Percentiles rank a stretch among this genome's conserved stretches.
Evolutionary conservation across 1,140 invertebrate genomes (phyloP).

Genomic region (Trichomalopsis sarcophagae): DNA sequence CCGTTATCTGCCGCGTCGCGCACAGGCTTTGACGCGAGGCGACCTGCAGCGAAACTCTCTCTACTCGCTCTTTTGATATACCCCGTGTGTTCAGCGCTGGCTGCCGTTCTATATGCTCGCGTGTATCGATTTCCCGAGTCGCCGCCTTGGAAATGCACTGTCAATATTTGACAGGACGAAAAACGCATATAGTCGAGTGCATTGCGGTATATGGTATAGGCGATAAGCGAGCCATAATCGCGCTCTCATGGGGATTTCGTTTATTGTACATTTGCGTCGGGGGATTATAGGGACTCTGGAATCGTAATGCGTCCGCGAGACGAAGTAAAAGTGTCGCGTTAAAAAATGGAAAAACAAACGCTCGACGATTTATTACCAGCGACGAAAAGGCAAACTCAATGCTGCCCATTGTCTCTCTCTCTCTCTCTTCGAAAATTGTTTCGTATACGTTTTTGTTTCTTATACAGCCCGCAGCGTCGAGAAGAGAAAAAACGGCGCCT

Average conservation of each 20-base stretch:
- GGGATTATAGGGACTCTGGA: not conserved
- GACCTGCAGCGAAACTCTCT: constrained; percentile 1
- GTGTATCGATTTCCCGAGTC: constrained; percentile 13
- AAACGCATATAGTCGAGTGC: not conserved
- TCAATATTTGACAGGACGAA: constrained; percentile 13
- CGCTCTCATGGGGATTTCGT: not conserved
- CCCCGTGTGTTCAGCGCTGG: not conserved
- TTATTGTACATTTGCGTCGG: not conserved
- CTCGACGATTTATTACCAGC: too few species aligned
- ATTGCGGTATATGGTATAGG: too few species aligned
- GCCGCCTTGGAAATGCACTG: not conserved
- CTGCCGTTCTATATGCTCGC: not conserved
- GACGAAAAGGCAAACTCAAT: too few species aligned
- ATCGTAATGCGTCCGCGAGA: not conserved
- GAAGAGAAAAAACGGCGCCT: not conserved
- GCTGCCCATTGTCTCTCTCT: too few species aligned
- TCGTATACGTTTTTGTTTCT: too few species aligned
- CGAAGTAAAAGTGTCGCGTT: too few species aligned
- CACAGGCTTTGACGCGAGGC: not conserved
- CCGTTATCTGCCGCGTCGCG: constrained; percentile 29
- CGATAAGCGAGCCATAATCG: not conserved
- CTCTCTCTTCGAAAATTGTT: too few species aligned
- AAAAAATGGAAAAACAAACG: too few species aligned
- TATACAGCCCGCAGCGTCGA: too few species aligned
- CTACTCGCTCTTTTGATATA: not conserved